A percentile compares a stretch with the other conserved stretches of the same genome.
Conservation (phyloP, 2,888 invertebrate species). For the Drosophila prolongata region DNA sequence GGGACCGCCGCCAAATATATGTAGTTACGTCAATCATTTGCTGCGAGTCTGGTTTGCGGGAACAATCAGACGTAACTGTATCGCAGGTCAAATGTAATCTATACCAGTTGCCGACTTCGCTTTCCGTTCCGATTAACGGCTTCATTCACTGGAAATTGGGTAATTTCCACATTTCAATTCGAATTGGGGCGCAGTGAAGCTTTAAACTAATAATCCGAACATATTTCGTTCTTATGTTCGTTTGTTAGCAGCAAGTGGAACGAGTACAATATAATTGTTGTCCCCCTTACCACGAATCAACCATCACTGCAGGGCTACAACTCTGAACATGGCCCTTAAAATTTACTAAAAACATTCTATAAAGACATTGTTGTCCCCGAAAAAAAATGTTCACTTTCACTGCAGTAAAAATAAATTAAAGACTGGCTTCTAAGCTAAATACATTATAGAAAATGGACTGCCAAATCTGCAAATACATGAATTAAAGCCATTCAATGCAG, state of each 20-base stretch:
- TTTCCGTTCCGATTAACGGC: constrained; percentile 10
- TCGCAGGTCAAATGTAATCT: constrained; percentile 29
- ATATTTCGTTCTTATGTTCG: not conserved
- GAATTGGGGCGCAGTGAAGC: not conserved
- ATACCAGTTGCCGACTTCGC: constrained; percentile 18
- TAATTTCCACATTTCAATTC: constrained; percentile 4
- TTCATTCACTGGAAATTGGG: constrained; percentile 1
- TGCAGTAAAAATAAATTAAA: no score
- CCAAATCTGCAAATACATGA: no score
- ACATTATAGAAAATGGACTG: no score
- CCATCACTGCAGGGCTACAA: not conserved
- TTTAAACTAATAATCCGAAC: not conserved
- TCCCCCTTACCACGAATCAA: not conserved
- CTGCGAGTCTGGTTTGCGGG: not conserved
- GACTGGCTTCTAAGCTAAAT: no score
- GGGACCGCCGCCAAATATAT: constrained; percentile 20
- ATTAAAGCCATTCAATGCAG: no score
- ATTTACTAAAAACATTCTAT: not conserved
- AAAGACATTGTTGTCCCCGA: no score
- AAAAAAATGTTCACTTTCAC: no score
- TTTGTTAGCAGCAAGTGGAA: not conserved
- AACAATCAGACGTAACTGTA: constrained; percentile 9
- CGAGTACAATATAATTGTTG: constrained; percentile 4
- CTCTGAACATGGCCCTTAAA: constrained; percentile 1
- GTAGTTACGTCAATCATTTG: constrained; percentile 30